Evolutionary conservation across 2,113 vertebrate species (phyloP), one percentile per base, ranked within the genome.

Genomic region (Percopsis transmontana): DNA sequence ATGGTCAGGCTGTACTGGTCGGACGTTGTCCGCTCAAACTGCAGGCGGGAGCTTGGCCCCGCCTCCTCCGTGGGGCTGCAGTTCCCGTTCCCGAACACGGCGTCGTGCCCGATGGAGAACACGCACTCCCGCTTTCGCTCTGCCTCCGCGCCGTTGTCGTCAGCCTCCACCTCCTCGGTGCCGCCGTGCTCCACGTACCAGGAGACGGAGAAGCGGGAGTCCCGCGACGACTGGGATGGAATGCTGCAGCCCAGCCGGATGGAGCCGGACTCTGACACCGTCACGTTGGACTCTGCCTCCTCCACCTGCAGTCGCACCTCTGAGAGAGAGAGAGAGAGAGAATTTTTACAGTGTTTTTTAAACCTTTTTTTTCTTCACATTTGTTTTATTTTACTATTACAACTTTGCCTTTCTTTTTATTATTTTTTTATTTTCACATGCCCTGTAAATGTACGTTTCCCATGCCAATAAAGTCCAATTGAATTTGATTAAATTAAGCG

Each of bases 141-240:
- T 0, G 60, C 63, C 11, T 21, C 51, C 19, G 20, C 19, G 18
- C 21, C 48, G 3, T 51, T 18, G 1, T 51, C 48, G 16, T 19
- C 48, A 2, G n/a, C 48, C 48, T 51, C 48, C 15, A 8, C 16
- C 15, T 18, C 84, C 23, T 74, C 67, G n/a, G 76, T 91, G 16
- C 90, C 92, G 7, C 85, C 71, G 68, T 85, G 93, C 57, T 94
- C 86, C 50, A 83, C 92, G 40, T 96, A 96, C 97, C 97, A 99
- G 2, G 95, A 94, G 72, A 99, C 95, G 0, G 97, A 95, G 10
- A 99, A 97, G 79, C 91, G 95, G 9, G 97, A 99, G 45, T 97
- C 93, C 0, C 92, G 92, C 58, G 94, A 94, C 0, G 97, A 98
- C 83, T 94, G 94, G 2, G 95, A 95, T 6, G 93, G 85, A 12